Evolutionary conservation across 2,797 vertebrate genomes (phyloP).

Genomic region (Vipera latastei): DNA sequence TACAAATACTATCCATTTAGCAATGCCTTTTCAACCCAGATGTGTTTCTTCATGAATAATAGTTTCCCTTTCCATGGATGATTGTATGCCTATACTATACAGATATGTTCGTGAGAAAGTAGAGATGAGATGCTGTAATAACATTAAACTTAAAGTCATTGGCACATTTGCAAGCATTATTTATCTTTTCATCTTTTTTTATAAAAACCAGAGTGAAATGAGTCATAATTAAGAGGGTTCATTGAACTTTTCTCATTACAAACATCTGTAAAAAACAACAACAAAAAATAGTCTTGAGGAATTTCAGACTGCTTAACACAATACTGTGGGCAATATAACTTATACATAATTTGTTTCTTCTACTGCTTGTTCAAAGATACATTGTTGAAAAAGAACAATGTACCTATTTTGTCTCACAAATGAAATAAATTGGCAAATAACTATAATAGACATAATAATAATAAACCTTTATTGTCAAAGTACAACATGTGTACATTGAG

Average conservation of each 20-base stretch:
- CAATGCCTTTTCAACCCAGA: background rate
- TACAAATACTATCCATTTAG: background rate
- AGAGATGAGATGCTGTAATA: background rate
- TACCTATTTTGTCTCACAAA: background rate
- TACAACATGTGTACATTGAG: too few species aligned
- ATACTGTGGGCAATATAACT: background rate
- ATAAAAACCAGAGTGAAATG: constrained; percentile 23
- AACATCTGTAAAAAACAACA: background rate
- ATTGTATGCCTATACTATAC: background rate
- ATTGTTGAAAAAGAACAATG: background rate
- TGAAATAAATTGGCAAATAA: background rate
- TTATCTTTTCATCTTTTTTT: background rate
- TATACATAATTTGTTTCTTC: background rate
- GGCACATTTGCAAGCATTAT: constrained; percentile 2
- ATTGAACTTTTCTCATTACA: constrained; percentile 4
- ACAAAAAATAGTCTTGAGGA: background rate
- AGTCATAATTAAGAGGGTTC: constrained; percentile 17
- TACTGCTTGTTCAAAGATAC: background rate
- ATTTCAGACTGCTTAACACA: background rate
- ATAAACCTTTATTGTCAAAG: too few species aligned
- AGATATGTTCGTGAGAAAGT: background rate
- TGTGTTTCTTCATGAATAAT: background rate
- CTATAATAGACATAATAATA: background rate
- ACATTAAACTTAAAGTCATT: background rate
- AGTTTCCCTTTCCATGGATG: background rate